Evolutionary conservation across 2,113 vertebrate species (phyloP).

Genomic region (Corynorhinus townsendii): DNA sequence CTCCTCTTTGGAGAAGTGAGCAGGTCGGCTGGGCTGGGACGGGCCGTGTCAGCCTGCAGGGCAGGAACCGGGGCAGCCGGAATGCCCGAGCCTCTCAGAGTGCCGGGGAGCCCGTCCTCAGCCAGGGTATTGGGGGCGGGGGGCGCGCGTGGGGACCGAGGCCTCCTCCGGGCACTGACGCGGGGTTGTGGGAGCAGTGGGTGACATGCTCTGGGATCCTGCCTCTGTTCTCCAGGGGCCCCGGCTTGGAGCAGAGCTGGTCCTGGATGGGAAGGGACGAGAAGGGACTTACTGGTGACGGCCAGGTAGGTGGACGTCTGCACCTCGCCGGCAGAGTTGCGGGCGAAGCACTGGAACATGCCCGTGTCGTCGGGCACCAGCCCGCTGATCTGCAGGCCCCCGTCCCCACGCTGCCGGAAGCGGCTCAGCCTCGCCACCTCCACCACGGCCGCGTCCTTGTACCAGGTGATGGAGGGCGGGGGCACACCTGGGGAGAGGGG

Average conservation of each 20-base stretch:
- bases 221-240: background rate
- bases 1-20: background rate
- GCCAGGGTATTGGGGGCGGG: background rate
- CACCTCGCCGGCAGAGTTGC: constrained; percentile 90
- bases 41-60: rapidly evolving
- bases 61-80: background rate
- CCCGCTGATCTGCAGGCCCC: constrained; percentile 93
- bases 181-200: rapidly evolving
- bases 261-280: background rate
- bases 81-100: background rate
- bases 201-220: rapidly evolving
- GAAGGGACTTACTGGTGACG: constrained; percentile 89
- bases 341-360: constrained; percentile 98
- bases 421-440: constrained; percentile 85
- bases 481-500: constrained; percentile 85
- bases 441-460: constrained; percentile 91
- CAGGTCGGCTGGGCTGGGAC: rapidly evolving
- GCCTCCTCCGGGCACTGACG: background rate
- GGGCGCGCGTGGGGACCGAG: background rate
- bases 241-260: background rate
- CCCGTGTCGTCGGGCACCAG: constrained; percentile 94
- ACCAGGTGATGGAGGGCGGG: constrained; percentile 91
- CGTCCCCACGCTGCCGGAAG: constrained; percentile 87
- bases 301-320: constrained; percentile 98
- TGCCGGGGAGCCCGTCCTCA: rapidly evolving